These are phyloP conservation scores for Ylistrum balloti DNA, from an alignment of 1,140 invertebrate genomes.

Conservation along the genomic window DNA sequence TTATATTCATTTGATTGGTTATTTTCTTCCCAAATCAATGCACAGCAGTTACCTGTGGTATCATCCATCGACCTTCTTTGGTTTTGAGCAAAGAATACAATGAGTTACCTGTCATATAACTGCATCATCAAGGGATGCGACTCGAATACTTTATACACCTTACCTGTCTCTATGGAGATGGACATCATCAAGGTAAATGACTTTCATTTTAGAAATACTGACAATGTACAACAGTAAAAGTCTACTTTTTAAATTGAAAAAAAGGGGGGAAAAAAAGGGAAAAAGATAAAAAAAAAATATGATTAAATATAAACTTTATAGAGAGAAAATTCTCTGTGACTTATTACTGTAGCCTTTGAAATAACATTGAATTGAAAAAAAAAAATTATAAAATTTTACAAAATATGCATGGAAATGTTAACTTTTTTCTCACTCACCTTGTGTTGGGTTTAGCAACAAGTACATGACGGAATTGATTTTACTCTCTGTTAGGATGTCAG, in stretches of 20 bases:
- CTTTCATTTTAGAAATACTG: neutral
- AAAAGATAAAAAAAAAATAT: neutral
- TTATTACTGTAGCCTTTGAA: too few relatives aligned
- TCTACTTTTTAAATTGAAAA: neutral
- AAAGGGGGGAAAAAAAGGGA: too few relatives aligned
- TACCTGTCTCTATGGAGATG: neutral
- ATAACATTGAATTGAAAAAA: neutral
- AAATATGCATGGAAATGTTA: neutral
- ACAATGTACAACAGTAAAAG: neutral
- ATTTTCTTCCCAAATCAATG: neutral
- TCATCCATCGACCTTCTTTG: neutral
- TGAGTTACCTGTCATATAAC: neutral
- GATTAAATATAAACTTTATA: too few relatives aligned
- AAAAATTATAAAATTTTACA: neutral
- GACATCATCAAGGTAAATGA: constrained; percentile 2
- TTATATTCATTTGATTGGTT: neutral
- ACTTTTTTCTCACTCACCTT: neutral
- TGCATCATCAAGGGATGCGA: neutral
- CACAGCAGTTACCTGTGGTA: neutral
- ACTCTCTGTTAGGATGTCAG: neutral
- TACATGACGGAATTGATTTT: neutral
- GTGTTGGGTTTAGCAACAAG: neutral
- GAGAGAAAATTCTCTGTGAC: too few relatives aligned
- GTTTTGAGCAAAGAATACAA: neutral
- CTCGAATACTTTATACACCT: neutral